These are phyloP conservation scores for Tenebrosternarchus preto DNA, from an alignment of 2,113 vertebrate species.

Conservation along the genomic window DNA sequence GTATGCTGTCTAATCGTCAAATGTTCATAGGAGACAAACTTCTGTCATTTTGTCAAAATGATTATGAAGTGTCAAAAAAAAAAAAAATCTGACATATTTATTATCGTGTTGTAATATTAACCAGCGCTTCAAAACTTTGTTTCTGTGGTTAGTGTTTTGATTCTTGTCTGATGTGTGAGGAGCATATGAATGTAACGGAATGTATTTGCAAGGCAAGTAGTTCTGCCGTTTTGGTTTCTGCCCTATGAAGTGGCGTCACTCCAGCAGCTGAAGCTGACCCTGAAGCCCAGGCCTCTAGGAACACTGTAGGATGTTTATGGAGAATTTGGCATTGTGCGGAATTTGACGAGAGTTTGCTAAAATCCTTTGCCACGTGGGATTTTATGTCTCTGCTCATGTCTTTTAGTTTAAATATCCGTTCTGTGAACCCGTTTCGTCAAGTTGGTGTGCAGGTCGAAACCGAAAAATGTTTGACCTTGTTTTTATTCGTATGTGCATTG, in stretches of 20 bases:
- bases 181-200: slow-evolving; percentile 39
- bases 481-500: slow-evolving; percentile 68
- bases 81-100: not conserved
- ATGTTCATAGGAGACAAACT: not conserved
- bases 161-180: not conserved
- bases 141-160: too few relatives aligned
- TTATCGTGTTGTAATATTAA: slow-evolving; percentile 13
- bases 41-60: not conserved
- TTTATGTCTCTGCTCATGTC: not conserved
- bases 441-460: not conserved
- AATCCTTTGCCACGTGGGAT: not conserved
- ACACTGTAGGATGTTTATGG: not conserved
- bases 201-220: slow-evolving; percentile 38
- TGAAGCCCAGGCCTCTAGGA: slow-evolving; percentile 11
- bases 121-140: slow-evolving; percentile 24
- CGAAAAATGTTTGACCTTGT: slow-evolving; percentile 53
- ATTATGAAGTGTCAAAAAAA: slow-evolving; percentile 1
- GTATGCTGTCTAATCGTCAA: slow-evolving; percentile 27
- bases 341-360: not conserved
- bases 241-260: not conserved
- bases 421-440: not conserved
- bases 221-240: not conserved
- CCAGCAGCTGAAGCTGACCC: not conserved
- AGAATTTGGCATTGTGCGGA: not conserved
- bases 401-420: slow-evolving; percentile 3